phyloP scores from a whole-genome alignment of 2,113 vertebrate species.

The Myrmecobius fasciatus region DNA sequence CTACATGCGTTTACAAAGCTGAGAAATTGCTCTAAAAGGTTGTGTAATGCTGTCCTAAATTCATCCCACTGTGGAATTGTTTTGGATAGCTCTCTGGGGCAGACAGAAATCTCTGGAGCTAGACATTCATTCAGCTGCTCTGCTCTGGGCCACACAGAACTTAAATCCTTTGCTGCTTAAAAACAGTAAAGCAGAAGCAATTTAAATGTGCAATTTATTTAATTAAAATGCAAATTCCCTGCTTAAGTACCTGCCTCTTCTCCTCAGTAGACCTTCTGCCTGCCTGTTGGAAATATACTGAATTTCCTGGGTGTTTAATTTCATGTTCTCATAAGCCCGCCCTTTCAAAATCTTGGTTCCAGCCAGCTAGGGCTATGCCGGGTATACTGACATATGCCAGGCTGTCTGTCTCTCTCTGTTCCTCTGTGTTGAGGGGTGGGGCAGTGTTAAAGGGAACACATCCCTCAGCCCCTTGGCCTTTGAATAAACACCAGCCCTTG shows the following conservation, averaged over 20 bases:
- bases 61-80: slow-evolving; percentile 1
- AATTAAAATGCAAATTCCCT: slow-evolving; percentile 2
- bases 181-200: slow-evolving; percentile 3
- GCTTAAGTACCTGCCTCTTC: not conserved
- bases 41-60: not conserved
- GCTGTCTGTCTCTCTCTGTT: not conserved
- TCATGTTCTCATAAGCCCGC: slow-evolving; percentile 1
- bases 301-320: not conserved
- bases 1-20: not conserved
- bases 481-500: not conserved
- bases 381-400: not conserved
- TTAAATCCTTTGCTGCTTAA: not conserved
- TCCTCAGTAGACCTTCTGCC: not conserved
- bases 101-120: not conserved
- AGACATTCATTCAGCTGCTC: not conserved
- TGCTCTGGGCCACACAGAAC: not conserved
- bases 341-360: not conserved
- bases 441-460: not conserved
- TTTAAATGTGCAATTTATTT: not conserved
- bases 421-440: not conserved
- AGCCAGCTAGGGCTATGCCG: not conserved
- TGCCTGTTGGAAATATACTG: not conserved
- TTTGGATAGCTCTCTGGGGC: not conserved
- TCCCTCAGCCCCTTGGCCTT: not conserved
- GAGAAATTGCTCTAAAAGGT: not conserved